Conservation (phyloP, 2,888 invertebrate species). For the Thereva nobilitata region DNA sequence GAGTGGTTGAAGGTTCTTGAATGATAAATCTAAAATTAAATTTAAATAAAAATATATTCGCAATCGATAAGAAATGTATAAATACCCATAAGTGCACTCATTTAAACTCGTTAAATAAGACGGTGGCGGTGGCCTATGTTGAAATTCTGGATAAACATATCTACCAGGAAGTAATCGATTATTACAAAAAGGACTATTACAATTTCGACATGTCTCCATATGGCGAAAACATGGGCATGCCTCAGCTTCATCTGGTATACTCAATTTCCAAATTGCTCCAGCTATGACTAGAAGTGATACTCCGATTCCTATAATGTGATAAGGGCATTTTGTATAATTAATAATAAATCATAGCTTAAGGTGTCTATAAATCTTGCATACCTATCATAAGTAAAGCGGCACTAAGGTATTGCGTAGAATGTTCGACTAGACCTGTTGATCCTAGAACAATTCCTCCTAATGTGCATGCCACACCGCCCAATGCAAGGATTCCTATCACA, state of each 20-base stretch:
- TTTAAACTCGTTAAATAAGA: constrained; percentile 96
- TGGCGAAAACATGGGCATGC: constrained; percentile 67
- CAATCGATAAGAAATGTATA: constrained; percentile 2
- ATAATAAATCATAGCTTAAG: background rate
- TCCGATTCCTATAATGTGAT: constrained; percentile 75
- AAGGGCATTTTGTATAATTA: background rate
- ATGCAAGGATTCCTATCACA: constrained; percentile 55
- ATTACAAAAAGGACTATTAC: constrained; percentile 69
- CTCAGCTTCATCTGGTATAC: constrained; percentile 76
- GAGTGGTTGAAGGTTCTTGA: constrained; percentile 2
- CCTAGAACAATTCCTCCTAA: constrained; percentile 56
- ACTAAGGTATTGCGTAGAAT: constrained; percentile 56
- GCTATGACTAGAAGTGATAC: constrained; percentile 91
- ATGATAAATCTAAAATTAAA: constrained; percentile 2
- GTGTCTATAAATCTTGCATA: constrained; percentile 8
- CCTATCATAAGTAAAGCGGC: constrained; percentile 57
- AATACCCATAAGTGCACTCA: constrained; percentile 79
- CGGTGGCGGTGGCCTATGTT: constrained; percentile 92
- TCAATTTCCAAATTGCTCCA: constrained; percentile 91
- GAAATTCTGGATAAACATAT: constrained; percentile 95
- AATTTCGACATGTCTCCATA: constrained; percentile 60
- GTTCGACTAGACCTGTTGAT: constrained; percentile 56
- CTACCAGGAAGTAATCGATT: constrained; percentile 85
- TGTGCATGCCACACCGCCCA: constrained; percentile 56
- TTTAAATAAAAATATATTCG: constrained; percentile 9